These are phyloP conservation scores for Barbus barbus DNA, from an alignment of 2,113 vertebrate species.

Conservation along the genomic window DNA sequence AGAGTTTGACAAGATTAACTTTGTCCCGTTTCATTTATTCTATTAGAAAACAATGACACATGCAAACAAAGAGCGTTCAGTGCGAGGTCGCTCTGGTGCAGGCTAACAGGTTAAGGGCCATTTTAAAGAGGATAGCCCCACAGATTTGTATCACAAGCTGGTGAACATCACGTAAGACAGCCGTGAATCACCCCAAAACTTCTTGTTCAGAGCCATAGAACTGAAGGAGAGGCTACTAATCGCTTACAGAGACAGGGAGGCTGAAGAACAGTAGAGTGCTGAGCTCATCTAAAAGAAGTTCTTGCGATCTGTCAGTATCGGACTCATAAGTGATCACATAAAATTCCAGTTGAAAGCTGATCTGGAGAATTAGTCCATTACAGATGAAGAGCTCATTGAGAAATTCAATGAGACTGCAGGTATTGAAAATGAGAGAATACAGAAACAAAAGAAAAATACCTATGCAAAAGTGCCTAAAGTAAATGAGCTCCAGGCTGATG, in stretches of 20 bases:
- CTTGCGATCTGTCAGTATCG: constrained; percentile 12
- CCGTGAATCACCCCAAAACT: neutral
- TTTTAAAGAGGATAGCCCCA: neutral
- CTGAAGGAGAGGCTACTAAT: constrained; percentile 15
- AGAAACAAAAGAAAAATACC: neutral
- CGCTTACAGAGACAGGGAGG: constrained; percentile 12
- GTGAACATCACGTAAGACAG: neutral
- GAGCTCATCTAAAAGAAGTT: constrained; percentile 44
- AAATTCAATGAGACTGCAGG: constrained; percentile 5
- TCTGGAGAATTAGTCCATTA: neutral
- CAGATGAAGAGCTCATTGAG: constrained; percentile 5
- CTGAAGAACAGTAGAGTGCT: constrained; percentile 39
- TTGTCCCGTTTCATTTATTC: no score
- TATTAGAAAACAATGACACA: no score
- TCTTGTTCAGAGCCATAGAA: constrained; percentile 1
- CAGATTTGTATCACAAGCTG: neutral
- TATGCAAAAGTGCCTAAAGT: neutral
- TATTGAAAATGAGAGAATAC: neutral
- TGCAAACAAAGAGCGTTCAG: no score
- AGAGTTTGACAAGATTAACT: no score
- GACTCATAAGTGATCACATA: neutral
- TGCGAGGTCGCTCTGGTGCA: no score
- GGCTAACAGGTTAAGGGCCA: no score
- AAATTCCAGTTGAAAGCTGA: neutral
- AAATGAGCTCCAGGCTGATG: neutral